Evolutionary conservation across 1,140 invertebrate species (phyloP), one percentile per base, ranked within the genome.

Genomic region (Periplaneta americana): DNA sequence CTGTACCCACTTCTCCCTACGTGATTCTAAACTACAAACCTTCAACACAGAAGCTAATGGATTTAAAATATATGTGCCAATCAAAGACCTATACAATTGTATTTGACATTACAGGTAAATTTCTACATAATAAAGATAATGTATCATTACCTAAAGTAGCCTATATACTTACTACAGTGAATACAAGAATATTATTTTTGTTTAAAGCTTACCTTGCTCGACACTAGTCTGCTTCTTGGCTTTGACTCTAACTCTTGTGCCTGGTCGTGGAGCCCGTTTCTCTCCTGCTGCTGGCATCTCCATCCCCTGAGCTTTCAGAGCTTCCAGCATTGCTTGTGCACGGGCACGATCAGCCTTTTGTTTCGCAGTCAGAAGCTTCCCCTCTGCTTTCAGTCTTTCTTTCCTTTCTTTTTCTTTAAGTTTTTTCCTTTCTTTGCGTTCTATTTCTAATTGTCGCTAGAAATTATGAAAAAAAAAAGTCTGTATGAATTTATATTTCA

Each of bases 361-460:
- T 88, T 98, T 98, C 0, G 95, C 92, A 9, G 97, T 98, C 37
- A 99, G 88, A 33, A 98, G 89, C 90, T 98, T 99, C 2, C 98
- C 98, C 90, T 99, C 97, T 33, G 95, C 96, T 87, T 98, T 99
- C 48, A 98, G 88, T 86, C 96, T 91, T 87, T 98, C 96, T 88
- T 96, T 97, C 82, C 95, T 92, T 86, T 98, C 97, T 85, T 98
- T 98, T 90, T 99, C 97, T 86, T 98, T 98, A 85, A 96, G 92
- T 86, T 99, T 99, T 86, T 97, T 97, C 83, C 92, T 93, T 85
- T 98, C 95, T 87, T 97, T 98, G 80, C 92, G 91, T 88, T 97
- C 97, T 87, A 96, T 93, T 87, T 98, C 96, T 83, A 96, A 87
- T 83, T 93, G 91, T 48, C 96, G 86, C 82, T 95, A 34, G 18